Base-by-base conservation (phyloP, 2,797 vertebrate species). In the Todus mexicanus region DNA sequence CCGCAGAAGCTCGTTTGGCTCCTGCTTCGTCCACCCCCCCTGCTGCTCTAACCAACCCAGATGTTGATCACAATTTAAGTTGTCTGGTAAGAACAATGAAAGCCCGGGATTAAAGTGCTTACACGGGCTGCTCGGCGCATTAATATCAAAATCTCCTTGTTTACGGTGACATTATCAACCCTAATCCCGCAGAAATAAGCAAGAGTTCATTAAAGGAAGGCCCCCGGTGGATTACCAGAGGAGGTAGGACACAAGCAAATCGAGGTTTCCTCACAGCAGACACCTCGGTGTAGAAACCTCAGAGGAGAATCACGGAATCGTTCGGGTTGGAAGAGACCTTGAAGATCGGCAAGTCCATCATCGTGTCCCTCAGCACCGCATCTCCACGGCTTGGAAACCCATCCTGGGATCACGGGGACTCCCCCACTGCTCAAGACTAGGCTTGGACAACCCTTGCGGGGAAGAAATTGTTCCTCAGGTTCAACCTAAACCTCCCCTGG, bases 131-230 rank as follows among this genome's bases (percentile, higher is more conserved):
- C 83, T 66, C 40, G 15, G 68, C 29, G 42, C 72, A 87, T 94
- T 95, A 94, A 48, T 26, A 50, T 33, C 19, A 14, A 84, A 92
- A 95, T 92, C 92, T 78, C 92, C 77, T 91, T 89, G 95, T 94
- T 92, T 94, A 90, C 83, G 57, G 80, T 57, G 90, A 43, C 54
- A 29, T n/a, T 77, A 88, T 51, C 57, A 45, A 10, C n/a, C 47
- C 64, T 95, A 95, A 96, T 95, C 92, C 80, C 7, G 77, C 84
- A n/a, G 66, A 56, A 79, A 70, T 56, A 40, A 75, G 57, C 29
- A 48, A 14, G 15, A 19, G 69, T 66, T 84, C 74, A 42, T 84
- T 80, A 80, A 71, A 50, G 48, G 65, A 19, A 59, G n/a, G 60
- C 40, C n/a, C n/a, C n/a, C 12, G 3, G 26, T 3, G 75, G 87